Base-by-base conservation (phyloP, 1,140 invertebrate species). In the Phocides pigmalion region DNA sequence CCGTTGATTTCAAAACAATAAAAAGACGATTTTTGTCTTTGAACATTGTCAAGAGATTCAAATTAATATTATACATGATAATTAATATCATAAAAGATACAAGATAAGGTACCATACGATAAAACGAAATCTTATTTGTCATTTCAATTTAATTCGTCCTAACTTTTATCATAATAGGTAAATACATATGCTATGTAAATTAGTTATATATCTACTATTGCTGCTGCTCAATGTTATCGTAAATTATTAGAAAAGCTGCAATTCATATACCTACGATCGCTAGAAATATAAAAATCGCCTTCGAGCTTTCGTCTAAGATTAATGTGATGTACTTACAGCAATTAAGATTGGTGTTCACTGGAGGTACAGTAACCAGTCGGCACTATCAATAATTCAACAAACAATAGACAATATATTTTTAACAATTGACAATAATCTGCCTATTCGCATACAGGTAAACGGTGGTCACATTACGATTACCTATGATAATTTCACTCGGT, bases 371-470 rank as follows among this genome's bases (percentile, higher is more conserved):
- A 58, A 67, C 74, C 68, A 72, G 72, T 72, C 65, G 49, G 54
- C 72, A 65, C 61, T 72, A 68, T 66, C 66, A 71, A 66, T 78
- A 76, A 81, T 78, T 84, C 70, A 87, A 84, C 81, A 83, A 84
- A 84, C 77, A 81, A 87, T 82, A 84, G 76, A 84, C 64, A 76
- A 72, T 83, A 64, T 84, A 81, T 75, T 75, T 80, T 81, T 73
- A 88, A 88, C 85, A 87, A 88, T 87, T 88, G 85, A 88, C 85
- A 81, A 86, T 73, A 79, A 71, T 70, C 74, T 81, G 75, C 67
- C 74, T 79, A 72, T 58, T 61, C 25, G 54, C 68, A 59, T 51
- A 28, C 25, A 35, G 32, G 32, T 68, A 72, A 62, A 68, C 70
- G 76, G 70, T 77, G 74, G 76, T 72, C 67, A 66, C 56, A 42